Conservation (phyloP, 37 sponge, comb jelly and placozoan genomes). For the Dysidea cf. avara region DNA sequence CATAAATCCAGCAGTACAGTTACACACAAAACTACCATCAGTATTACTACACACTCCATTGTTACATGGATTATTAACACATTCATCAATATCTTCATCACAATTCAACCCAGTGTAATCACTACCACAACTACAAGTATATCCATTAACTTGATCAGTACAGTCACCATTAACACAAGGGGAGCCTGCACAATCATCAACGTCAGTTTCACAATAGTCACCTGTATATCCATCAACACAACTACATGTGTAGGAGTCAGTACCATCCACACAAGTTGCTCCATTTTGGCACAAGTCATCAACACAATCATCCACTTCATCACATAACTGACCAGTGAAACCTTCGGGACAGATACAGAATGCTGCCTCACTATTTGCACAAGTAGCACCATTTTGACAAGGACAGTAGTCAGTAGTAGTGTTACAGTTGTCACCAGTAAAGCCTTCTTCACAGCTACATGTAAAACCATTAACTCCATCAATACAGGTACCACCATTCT, state of each 20-base stretch:
- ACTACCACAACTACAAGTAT: conserved; percentile 4
- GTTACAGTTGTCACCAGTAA: conserved; percentile 58
- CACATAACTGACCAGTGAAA: conserved; percentile 53
- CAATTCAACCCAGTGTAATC: conserved; percentile 28
- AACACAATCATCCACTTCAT: too few relatives aligned
- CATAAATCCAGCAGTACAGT: too few relatives aligned
- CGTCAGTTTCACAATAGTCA: not conserved
- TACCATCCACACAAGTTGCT: conserved; percentile 38
- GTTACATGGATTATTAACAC: conserved; percentile 6
- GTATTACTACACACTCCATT: not conserved
- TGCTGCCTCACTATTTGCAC: conserved; percentile 11
- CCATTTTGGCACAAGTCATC: conserved; percentile 32
- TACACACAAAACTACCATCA: too few relatives aligned
- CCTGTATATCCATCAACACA: conserved; percentile 12
- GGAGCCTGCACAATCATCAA: conserved; percentile 16
- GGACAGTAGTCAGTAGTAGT: conserved; percentile 64
- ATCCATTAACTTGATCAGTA: conserved; percentile 11
- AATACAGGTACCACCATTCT: conserved; percentile 65
- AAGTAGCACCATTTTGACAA: conserved; percentile 57
- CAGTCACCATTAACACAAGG: conserved; percentile 39
- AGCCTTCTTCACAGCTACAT: conserved; percentile 55
- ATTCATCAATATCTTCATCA: conserved; percentile 29
- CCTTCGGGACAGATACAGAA: conserved; percentile 70
- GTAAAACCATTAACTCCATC: conserved; percentile 9
- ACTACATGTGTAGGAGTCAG: too few relatives aligned